Evolutionary conservation across 2,888 invertebrate species (phyloP).

Genomic region (Dicyrtomina minuta): DNA sequence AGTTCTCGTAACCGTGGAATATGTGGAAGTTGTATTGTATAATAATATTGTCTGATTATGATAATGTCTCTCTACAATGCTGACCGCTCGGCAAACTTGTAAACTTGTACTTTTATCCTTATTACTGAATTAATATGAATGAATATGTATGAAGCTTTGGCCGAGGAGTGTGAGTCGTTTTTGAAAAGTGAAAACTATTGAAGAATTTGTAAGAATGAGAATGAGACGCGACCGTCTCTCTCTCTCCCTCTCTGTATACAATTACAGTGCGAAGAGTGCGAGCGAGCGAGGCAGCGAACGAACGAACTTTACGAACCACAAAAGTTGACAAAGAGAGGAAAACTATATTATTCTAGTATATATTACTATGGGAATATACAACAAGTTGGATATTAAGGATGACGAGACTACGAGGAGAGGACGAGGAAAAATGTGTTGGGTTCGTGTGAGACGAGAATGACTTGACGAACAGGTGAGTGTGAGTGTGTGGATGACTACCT

Average conservation of each 20-base stretch:
- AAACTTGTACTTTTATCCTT: neutral
- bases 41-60: neutral
- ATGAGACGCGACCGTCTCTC: neutral
- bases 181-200: neutral
- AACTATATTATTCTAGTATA: neutral
- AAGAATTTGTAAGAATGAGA: neutral
- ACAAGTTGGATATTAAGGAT: slow-evolving; percentile 7
- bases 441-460: neutral
- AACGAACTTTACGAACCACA: neutral
- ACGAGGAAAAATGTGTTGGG: neutral
- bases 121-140: neutral
- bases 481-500: slow-evolving; percentile 32
- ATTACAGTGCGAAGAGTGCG: neutral
- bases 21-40: neutral
- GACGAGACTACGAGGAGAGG: neutral
- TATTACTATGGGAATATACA: neutral
- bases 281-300: neutral
- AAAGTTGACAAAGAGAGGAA: slow-evolving; percentile 12
- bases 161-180: neutral
- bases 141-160: too few relatives aligned
- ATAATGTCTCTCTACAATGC: too few relatives aligned
- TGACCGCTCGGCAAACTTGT: too few relatives aligned
- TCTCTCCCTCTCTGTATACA: slow-evolving; percentile 1
- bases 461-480: slow-evolving; percentile 15
- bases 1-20: neutral